Base-by-base conservation (phyloP, 2,113 vertebrate species). In the Eidolon helvum region DNA sequence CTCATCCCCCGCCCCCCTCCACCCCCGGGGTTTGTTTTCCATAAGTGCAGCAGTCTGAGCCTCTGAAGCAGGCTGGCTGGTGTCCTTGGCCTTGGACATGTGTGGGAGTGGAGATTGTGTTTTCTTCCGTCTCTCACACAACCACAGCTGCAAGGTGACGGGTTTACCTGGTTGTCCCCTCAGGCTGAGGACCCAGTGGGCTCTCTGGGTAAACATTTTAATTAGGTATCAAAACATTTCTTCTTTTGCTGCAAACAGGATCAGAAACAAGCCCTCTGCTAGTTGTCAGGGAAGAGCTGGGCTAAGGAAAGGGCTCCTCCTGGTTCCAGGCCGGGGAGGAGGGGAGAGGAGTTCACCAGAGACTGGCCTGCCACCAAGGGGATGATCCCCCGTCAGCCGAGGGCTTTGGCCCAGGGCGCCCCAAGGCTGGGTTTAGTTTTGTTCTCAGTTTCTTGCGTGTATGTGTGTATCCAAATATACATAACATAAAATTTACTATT, bases 161-260 rank as follows among this genome's bases (percentile, higher is more conserved):
- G 4, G 28, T 35, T 30, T 33, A 57, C 84, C 94, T 87, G 91
- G 40, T 2, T 2, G 1, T 88, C 61, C 33, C 93, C 61, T n/a
- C 0, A 0, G 79, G 74, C 86, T 63, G 22, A 93, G 82, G 93
- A 83, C 92, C 85, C 21, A 28, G 77, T 26, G 33, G 80, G 30
- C 66, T 80, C 55, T 79, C 93, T 85, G 65, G 55, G 79, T 91
- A 93, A 97, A 96, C 90, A 93, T 69, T 68, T 97, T 79, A 77
- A 57, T 96, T 90, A 86, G 68, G 22, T 96, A 96, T 82, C 78
- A 95, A 97, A 94, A 92, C 66, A 96, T 74, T 96, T 95, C 50
- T 88, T 77, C 50, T 90, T 94, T 90, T 82, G 22, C 82, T 80
- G 19, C 43, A 82, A 59, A 85, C 72, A 35, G 45, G 66, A 78